Conservation (phyloP, 35 echinoderm and acorn worm genomes). For the Heliocidaris tuberculata region DNA sequence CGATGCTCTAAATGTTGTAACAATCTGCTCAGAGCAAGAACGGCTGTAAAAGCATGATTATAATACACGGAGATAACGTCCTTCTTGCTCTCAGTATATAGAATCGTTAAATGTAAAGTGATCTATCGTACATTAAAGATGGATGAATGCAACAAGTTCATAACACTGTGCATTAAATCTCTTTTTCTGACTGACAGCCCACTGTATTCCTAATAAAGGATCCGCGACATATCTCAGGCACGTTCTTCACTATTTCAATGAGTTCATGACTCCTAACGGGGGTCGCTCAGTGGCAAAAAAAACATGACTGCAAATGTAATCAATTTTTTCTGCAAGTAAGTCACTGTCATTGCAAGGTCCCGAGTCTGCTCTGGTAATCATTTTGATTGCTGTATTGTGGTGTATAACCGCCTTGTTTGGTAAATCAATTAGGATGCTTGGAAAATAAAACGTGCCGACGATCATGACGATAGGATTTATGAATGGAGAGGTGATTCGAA, state of each 20-base stretch:
- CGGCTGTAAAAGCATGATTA: too few species aligned
- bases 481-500: not conserved
- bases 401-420: not conserved
- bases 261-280: not conserved
- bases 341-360: not conserved
- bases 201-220: not conserved
- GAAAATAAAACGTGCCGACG: not conserved
- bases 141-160: not conserved
- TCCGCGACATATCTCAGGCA: too few species aligned
- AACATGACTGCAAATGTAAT: conserved; percentile 8
- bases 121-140: too few species aligned
- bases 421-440: not conserved
- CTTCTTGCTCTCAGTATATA: too few species aligned
- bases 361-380: not conserved
- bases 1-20: too few species aligned
- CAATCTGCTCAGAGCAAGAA: too few species aligned
- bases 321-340: not conserved
- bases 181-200: not conserved
- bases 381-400: not conserved
- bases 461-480: not conserved
- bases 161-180: not conserved
- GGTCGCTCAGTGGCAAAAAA: not conserved
- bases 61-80: too few species aligned
- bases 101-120: too few species aligned
- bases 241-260: not conserved